Evolutionary conservation across 2,797 vertebrate species (phyloP).

Genomic region (Myotis myotis): DNA sequence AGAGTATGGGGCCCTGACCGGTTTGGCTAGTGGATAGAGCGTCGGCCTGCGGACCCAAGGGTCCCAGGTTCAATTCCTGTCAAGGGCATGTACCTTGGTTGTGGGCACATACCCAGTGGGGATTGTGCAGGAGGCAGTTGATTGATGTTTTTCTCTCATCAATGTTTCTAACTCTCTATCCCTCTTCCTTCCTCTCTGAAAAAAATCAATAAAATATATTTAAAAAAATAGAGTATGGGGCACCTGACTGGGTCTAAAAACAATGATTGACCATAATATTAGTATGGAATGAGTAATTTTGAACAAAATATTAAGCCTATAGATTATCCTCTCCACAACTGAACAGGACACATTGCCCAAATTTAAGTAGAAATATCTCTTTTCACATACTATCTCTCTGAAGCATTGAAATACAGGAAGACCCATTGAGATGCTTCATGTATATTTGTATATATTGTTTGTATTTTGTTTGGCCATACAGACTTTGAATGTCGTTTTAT

Average conservation of each 20-base stretch:
- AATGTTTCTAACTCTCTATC: no score
- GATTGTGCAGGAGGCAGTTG: no score
- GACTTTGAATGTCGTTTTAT: background rate
- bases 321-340: background rate
- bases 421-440: background rate
- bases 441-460: background rate
- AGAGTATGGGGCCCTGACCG: background rate
- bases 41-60: no score
- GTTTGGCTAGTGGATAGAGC: no score
- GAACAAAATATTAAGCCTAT: background rate
- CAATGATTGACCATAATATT: background rate
- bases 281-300: background rate
- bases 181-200: no score
- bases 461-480: background rate
- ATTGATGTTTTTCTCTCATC: no score
- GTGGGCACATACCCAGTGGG: no score
- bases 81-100: no score
- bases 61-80: no score
- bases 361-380: background rate
- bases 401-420: background rate
- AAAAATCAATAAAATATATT: no score
- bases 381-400: background rate
- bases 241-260: background rate
- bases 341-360: background rate
- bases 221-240: background rate